A percentile compares a stretch with the other conserved stretches of the same genome.
phyloP scores from a whole-genome alignment of 1,140 invertebrate species.

The Ostrea denselamellosa region DNA sequence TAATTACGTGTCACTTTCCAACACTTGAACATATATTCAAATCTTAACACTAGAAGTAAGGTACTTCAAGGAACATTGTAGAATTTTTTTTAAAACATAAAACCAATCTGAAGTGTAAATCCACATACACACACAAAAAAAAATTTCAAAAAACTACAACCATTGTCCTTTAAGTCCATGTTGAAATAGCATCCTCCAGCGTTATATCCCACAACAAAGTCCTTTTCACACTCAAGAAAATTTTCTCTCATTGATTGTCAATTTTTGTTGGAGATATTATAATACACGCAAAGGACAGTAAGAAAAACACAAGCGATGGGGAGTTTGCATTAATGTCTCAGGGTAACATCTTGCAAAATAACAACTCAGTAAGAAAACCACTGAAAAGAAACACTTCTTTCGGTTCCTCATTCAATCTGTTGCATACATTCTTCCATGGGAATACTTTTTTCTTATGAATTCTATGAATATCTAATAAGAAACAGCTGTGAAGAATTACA shows the following conservation, averaged over 20 bases:
- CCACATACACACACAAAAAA: not conserved
- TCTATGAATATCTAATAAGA: constrained; percentile 38
- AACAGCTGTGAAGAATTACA: constrained; percentile 25
- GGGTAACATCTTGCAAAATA: constrained; percentile 30
- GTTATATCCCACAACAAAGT: not conserved
- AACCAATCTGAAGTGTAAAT: not conserved
- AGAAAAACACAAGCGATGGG: not conserved
- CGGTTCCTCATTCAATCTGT: constrained; percentile 13
- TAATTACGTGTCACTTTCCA: not conserved
- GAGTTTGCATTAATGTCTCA: constrained; percentile 19
- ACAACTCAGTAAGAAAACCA: not conserved
- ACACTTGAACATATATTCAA: not conserved
- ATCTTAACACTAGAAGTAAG: no score
- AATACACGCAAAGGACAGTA: not conserved
- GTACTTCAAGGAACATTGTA: not conserved
- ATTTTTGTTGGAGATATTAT: not conserved
- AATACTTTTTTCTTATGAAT: constrained; percentile 14
- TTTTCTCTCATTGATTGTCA: not conserved
- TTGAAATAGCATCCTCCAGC: not conserved
- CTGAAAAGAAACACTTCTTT: not conserved
- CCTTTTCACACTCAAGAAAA: not conserved
- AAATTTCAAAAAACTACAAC: not conserved
- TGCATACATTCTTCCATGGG: not conserved
- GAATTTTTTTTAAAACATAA: not conserved
- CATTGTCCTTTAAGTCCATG: not conserved